Evolutionary conservation across 2,888 invertebrate genomes (phyloP).

Genomic region (Calliopum simillimum): DNA sequence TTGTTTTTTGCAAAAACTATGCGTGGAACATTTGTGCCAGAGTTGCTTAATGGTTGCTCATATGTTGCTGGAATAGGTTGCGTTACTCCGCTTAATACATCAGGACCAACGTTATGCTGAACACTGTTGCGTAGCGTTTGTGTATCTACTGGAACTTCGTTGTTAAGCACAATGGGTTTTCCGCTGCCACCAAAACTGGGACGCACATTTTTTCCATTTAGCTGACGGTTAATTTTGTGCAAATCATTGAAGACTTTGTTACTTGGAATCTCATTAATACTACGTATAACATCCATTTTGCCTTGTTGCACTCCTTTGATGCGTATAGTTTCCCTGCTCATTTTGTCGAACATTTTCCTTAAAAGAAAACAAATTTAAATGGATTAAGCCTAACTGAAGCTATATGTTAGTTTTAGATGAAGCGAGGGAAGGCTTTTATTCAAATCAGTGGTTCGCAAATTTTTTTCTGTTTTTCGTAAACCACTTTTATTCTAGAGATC

Average conservation of each 20-base stretch:
- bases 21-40: neutral
- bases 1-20: neutral
- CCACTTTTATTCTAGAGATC: too few species aligned
- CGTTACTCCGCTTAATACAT: slow-evolving; percentile 53
- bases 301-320: slow-evolving; percentile 52
- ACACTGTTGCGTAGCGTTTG: slow-evolving; percentile 55
- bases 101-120: slow-evolving; percentile 57
- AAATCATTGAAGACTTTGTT: slow-evolving; percentile 62
- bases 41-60: neutral
- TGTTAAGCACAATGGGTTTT: slow-evolving; percentile 55
- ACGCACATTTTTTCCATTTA: slow-evolving; percentile 54
- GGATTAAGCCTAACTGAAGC: too few species aligned
- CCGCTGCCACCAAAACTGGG: slow-evolving; percentile 55
- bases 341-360: slow-evolving; percentile 60
- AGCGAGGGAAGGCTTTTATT: too few species aligned
- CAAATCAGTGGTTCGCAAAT: too few species aligned
- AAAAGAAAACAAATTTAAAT: slow-evolving; percentile 26
- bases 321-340: slow-evolving; percentile 58
- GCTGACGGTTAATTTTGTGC: slow-evolving; percentile 51
- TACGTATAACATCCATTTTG: slow-evolving; percentile 60
- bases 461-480: too few species aligned
- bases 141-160: slow-evolving; percentile 54
- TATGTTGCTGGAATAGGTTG: slow-evolving; percentile 52
- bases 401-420: too few species aligned
- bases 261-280: slow-evolving; percentile 59